These are phyloP conservation scores for Galerucella nymphaeae DNA, from an alignment of 2,888 invertebrate species.

Conservation along the genomic window DNA sequence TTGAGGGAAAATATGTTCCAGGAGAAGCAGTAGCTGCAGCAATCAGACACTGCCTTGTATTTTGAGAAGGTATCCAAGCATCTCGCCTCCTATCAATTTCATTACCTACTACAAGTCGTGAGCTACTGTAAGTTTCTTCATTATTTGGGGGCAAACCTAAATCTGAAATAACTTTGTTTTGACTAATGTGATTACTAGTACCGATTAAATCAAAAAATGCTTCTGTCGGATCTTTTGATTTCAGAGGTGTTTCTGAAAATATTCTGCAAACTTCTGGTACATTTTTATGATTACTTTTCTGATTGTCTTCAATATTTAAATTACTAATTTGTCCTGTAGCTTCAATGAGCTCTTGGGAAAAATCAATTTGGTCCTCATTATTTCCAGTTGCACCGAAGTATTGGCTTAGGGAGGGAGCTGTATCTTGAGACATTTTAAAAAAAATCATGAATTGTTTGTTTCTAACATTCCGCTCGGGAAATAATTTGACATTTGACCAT, in stretches of 20 bases:
- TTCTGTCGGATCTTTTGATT: slow-evolving; percentile 63
- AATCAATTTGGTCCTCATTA: slow-evolving; percentile 50
- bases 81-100: slow-evolving; percentile 73
- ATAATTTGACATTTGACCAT: too few relatives aligned
- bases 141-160: slow-evolving; percentile 50
- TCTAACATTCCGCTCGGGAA: slow-evolving; percentile 5
- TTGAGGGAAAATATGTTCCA: slow-evolving; percentile 77
- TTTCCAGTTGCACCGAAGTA: slow-evolving; percentile 65
- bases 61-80: slow-evolving; percentile 85
- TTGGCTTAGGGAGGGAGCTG: slow-evolving; percentile 69
- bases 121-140: slow-evolving; percentile 58
- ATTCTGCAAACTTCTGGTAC: slow-evolving; percentile 66
- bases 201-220: slow-evolving; percentile 66
- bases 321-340: slow-evolving; percentile 52
- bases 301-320: slow-evolving; percentile 49
- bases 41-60: slow-evolving; percentile 76
- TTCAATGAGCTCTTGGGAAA: slow-evolving; percentile 52
- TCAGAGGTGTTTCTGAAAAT: slow-evolving; percentile 63
- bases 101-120: slow-evolving; percentile 64
- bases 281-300: slow-evolving; percentile 48
- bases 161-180: slow-evolving; percentile 53
- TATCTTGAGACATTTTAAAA: slow-evolving; percentile 38
- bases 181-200: slow-evolving; percentile 48
- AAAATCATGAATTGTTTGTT: slow-evolving; percentile 13
- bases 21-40: slow-evolving; percentile 74